Base-by-base conservation (phyloP, 2,888 invertebrate species). In the Leucophenga maculata region DNA sequence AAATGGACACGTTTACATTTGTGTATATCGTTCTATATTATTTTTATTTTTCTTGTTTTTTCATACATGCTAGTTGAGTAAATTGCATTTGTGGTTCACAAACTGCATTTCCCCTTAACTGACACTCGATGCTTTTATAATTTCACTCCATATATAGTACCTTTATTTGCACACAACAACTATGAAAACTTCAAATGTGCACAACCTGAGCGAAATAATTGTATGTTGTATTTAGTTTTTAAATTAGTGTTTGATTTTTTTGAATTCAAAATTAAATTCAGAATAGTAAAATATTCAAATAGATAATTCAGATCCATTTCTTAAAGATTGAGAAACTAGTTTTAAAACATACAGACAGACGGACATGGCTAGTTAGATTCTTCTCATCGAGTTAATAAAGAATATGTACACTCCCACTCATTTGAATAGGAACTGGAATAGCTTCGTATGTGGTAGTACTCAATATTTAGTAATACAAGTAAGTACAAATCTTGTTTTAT, bases 81-180 rank as follows among this genome's bases (percentile, higher is more conserved):
- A 83, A 83, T 84, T 83, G 85, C 85, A 82, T 83, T 83, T 84
- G 84, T 74, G 83, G 83, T 77, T 75, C 74, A 68, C 69, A 77
- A 72, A 76, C 72, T 73, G 68, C 70, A 68, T 70, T 69, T 62
- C 48, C 65, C 66, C 44, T n/a, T 2, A 26, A 3, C 26, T 26
- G 26, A 31, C 44, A 20, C 13, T 18, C 69, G 72, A 67, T 26
- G 26, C 26, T 26, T 26, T 4, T 26, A 4, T 4, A 46, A 65
- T 31, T 14, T 67, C 55, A 32, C 20, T 64, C 60, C 22, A 6
- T 46, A 48, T 4, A 3, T 26, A 26, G 26, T 22, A 60, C n/a
- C 22, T 46, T 4, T 8, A 46, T 68, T 18, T 22, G 6, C 18
- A 16, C 46, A 46, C 46, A 46, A 13, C 26, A n/a, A 26, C 26